Conservation (phyloP, 2,888 invertebrate genomes). For the Eupithecia dodoneata region DNA sequence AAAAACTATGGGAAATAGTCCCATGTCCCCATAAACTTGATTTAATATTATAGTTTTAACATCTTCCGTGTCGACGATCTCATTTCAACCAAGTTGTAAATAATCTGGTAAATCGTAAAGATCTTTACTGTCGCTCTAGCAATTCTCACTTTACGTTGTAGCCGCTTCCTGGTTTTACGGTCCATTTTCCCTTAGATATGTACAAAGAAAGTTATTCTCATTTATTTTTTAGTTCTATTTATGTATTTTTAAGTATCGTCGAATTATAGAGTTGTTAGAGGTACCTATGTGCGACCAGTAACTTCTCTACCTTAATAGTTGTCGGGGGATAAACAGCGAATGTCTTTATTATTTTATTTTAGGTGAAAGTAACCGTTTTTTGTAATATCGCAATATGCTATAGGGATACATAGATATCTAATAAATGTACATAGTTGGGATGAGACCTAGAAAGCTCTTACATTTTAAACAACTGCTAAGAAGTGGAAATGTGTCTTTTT, state of each 20-base stretch:
- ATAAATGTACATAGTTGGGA: neutral
- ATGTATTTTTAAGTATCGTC: neutral
- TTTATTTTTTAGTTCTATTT: neutral
- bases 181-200: constrained; percentile 30
- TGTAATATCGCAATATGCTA: neutral
- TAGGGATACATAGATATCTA: neutral
- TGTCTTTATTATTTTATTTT: neutral
- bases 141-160: constrained; percentile 58
- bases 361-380: neutral
- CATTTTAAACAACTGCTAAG: neutral
- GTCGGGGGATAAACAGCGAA: neutral
- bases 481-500: neutral
- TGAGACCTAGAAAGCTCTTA: neutral
- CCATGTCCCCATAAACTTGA: constrained; percentile 37
- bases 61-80: constrained; percentile 55
- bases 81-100: constrained; percentile 49
- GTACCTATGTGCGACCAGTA: neutral
- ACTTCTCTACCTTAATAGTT: neutral
- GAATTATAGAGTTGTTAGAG: neutral
- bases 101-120: constrained; percentile 57
- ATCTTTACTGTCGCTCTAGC: constrained; percentile 66
- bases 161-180: constrained; percentile 60
- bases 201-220: constrained; percentile 23
- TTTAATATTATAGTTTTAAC: constrained; percentile 41
- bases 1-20: constrained; percentile 9